Percentiles rank a stretch among this genome's conserved stretches.
These are phyloP conservation scores for Cephus nigrinus DNA, from an alignment of 2,888 invertebrate species.

Conservation along the genomic window DNA sequence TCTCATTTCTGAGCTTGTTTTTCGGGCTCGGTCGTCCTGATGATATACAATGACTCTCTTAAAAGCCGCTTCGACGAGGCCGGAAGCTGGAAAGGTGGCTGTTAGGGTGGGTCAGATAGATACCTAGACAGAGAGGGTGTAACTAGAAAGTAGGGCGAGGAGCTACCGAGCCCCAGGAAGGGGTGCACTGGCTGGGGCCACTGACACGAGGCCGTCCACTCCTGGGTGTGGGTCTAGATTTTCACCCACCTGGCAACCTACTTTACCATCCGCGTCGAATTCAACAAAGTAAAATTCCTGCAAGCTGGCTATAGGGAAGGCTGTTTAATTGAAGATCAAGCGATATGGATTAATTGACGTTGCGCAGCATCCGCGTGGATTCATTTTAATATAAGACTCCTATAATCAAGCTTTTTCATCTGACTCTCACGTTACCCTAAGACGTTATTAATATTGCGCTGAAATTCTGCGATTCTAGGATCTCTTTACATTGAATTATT, in stretches of 20 bases:
- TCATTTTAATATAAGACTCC: background rate
- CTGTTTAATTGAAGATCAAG: background rate
- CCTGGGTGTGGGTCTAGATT: constrained; percentile 35
- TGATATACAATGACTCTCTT: constrained; percentile 34
- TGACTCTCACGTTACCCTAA: background rate
- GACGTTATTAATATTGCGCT: background rate
- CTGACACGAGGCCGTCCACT: constrained; percentile 52
- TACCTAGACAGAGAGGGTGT: constrained; percentile 21
- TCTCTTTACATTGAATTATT: background rate
- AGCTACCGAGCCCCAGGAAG: constrained; percentile 44
- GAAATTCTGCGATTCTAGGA: background rate
- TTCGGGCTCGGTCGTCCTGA: background rate
- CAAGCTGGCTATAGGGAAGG: background rate
- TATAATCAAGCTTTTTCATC: background rate
- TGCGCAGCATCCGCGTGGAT: background rate
- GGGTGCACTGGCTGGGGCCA: constrained; percentile 50
- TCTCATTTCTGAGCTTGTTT: background rate
- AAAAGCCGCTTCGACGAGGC: constrained; percentile 22
- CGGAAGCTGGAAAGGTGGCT: constrained; percentile 14
- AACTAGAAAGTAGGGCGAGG: constrained; percentile 40
- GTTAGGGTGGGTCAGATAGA: constrained; percentile 9
- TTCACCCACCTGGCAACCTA: constrained; percentile 48
- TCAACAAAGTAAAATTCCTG: background rate
- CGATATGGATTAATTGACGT: background rate
- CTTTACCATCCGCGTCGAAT: constrained; percentile 32